A percentile compares a stretch with the other conserved stretches of the same genome.
Evolutionary conservation across 2,797 vertebrate genomes (phyloP).

Genomic region (Harpagifer antarcticus): DNA sequence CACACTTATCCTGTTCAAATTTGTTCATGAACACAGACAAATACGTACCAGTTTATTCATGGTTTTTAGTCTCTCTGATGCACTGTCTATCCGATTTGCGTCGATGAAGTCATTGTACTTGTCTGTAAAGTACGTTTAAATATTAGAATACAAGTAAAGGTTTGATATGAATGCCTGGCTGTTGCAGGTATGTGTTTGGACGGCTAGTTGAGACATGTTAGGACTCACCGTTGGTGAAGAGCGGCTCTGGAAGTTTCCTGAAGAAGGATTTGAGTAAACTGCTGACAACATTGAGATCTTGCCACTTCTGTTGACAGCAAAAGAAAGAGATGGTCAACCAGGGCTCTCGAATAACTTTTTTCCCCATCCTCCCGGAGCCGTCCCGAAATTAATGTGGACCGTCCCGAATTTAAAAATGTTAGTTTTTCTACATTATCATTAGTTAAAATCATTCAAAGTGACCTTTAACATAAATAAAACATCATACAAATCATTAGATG

Average conservation of each 20-base stretch:
- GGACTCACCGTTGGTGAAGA: slow-evolving; percentile 95
- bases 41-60: slow-evolving; percentile 92
- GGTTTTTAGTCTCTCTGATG: slow-evolving; percentile 93
- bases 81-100: slow-evolving; percentile 93
- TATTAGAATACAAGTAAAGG: neutral
- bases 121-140: slow-evolving; percentile 79
- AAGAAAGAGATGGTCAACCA: neutral
- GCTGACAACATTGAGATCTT: slow-evolving; percentile 98
- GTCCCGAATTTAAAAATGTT: too few relatives aligned
- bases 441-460: too few relatives aligned
- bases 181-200: neutral
- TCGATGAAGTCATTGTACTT: slow-evolving; percentile 98
- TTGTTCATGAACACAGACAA: neutral
- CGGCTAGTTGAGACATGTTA: slow-evolving; percentile 16
- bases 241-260: slow-evolving; percentile 95
- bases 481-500: too few relatives aligned
- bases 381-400: too few relatives aligned
- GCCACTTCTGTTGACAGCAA: slow-evolving; percentile 89
- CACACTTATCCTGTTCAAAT: neutral
- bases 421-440: too few relatives aligned
- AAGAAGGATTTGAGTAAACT: slow-evolving; percentile 98
- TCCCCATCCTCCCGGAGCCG: too few relatives aligned
- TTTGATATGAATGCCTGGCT: neutral
- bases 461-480: too few relatives aligned
- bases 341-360: too few relatives aligned